Percentiles rank a stretch among this genome's conserved stretches.
These are phyloP conservation scores for Lacerta bilineata DNA, from an alignment of 2,797 vertebrate genomes.

Conservation along the genomic window DNA sequence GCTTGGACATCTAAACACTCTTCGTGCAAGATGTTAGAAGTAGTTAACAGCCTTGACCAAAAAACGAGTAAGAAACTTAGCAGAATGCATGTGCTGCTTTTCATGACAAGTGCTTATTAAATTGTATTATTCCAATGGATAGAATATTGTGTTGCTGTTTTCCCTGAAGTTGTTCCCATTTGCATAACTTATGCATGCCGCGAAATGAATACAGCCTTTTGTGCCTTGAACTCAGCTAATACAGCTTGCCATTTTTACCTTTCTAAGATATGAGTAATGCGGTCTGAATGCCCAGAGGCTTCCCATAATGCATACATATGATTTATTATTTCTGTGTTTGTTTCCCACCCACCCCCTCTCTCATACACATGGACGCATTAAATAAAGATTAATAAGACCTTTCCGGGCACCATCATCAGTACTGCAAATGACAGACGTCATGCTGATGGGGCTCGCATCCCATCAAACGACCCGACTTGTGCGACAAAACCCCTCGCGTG, in stretches of 20 bases:
- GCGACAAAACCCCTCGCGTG: background rate
- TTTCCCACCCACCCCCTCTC: conserved; percentile 46
- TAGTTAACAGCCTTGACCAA: conserved; percentile 47
- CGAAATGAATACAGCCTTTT: conserved; percentile 78
- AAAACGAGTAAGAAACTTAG: conserved; percentile 42
- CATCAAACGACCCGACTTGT: conserved; percentile 30
- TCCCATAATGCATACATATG: conserved; percentile 55
- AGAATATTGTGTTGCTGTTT: conserved; percentile 81
- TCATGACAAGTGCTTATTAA: conserved; percentile 81
- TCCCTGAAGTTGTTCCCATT: conserved; percentile 79
- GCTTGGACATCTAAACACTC: background rate
- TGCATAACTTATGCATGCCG: conserved; percentile 72
- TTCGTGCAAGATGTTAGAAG: conserved; percentile 36
- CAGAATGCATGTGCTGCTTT: conserved; percentile 41
- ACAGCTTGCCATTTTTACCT: conserved; percentile 74
- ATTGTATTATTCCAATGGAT: conserved; percentile 83
- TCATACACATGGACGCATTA: conserved; percentile 61
- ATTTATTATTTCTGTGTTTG: conserved; percentile 60
- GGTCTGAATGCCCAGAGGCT: conserved; percentile 75
- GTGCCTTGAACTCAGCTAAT: conserved; percentile 75
- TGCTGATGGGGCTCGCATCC: conserved; percentile 7
- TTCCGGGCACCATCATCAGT: conserved; percentile 48
- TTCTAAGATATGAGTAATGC: conserved; percentile 75
- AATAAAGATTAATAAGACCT: conserved; percentile 71
- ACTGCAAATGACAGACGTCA: conserved; percentile 54